Conservation (phyloP, 2,888 invertebrate genomes). For the Dicranocentrus wangi region DNA sequence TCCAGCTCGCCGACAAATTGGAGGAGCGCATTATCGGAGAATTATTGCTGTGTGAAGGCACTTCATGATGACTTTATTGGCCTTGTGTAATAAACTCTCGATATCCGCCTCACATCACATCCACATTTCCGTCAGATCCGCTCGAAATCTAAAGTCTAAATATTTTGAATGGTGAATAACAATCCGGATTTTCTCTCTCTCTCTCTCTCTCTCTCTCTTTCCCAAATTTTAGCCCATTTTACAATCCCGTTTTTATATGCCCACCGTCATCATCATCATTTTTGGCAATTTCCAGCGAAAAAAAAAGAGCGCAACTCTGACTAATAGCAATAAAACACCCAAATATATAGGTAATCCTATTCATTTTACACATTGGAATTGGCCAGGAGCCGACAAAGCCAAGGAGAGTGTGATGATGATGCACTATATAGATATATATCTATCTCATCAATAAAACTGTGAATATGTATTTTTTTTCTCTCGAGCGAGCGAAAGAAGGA, state of each 20-base stretch:
- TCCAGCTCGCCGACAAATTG: conserved; percentile 34
- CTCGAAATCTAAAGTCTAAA: conserved; percentile 26
- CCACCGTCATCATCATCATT: conserved; percentile 6
- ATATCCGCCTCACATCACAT: background rate
- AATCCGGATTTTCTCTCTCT: background rate
- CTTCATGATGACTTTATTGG: conserved; percentile 45
- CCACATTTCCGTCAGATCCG: background rate
- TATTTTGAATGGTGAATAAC: conserved; percentile 45
- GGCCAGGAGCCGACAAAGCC: conserved; percentile 39
- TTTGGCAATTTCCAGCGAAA: conserved; percentile 11
- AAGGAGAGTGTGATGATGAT: conserved; percentile 3
- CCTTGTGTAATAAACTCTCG: background rate
- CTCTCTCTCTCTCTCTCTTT: background rate
- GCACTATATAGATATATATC: background rate
- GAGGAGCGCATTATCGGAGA: conserved; percentile 34
- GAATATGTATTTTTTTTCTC: background rate
- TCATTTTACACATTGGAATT: conserved; percentile 13
- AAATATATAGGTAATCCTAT: background rate
- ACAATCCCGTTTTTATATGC: background rate
- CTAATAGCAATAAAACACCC: conserved; percentile 35
- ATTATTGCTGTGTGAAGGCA: conserved; percentile 52
- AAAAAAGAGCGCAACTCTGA: conserved; percentile 28
- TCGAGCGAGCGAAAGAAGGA: background rate
- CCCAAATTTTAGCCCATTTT: background rate
- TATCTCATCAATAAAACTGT: background rate